A percentile compares a stretch with the other conserved stretches of the same genome.
Conservation (phyloP, 2,888 invertebrate genomes). For the Latrodectus elegans region DNA sequence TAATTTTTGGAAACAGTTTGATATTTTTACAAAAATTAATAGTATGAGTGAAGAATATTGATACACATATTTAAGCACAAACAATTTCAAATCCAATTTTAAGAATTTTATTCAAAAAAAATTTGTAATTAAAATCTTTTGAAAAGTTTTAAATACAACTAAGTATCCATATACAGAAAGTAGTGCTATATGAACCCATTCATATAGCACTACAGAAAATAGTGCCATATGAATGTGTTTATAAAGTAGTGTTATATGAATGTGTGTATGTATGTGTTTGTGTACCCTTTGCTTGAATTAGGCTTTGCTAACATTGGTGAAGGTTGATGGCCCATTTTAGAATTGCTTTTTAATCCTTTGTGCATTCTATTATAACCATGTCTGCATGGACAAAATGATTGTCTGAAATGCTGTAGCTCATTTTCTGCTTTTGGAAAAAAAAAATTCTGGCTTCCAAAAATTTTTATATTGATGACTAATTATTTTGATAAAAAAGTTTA, state of each 20-base stretch:
- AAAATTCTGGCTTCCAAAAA: neutral
- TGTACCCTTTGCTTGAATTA: constrained; percentile 26
- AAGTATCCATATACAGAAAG: too few species aligned
- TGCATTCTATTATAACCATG: constrained; percentile 49
- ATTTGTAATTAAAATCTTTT: too few species aligned
- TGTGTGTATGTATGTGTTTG: constrained; percentile 30
- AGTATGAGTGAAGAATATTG: too few species aligned
- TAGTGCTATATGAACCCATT: too few species aligned
- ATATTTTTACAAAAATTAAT: too few species aligned
- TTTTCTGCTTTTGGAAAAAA: constrained; percentile 33
- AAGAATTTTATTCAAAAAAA: too few species aligned
- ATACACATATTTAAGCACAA: too few species aligned
- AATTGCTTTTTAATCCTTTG: constrained; percentile 52
- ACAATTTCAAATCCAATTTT: too few species aligned
- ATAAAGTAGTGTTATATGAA: constrained; percentile 11
- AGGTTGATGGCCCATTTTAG: constrained; percentile 65
- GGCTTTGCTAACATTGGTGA: constrained; percentile 62
- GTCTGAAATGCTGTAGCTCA: constrained; percentile 24
- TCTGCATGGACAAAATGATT: constrained; percentile 41
- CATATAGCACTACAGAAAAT: too few species aligned
- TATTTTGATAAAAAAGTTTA: neutral
- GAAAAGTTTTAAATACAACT: too few species aligned
- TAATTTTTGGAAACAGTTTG: too few species aligned
- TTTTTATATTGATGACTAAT: neutral
- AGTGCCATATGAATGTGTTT: neutral